These are phyloP conservation scores for Neocrepidodera transversa DNA, from an alignment of 2,888 invertebrate species.

Conservation along the genomic window DNA sequence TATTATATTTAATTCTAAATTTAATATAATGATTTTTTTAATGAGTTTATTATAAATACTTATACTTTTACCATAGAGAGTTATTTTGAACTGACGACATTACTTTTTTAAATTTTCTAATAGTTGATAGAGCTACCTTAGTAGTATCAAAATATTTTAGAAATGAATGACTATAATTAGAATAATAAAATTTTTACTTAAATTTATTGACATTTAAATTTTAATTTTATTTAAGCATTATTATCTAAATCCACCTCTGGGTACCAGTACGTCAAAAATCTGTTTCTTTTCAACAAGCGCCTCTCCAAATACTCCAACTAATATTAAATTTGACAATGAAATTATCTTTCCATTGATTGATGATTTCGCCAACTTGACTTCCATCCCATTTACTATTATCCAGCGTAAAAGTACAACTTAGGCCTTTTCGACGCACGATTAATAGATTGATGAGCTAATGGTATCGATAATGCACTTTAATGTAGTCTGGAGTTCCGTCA, in stretches of 20 bases:
- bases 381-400: conserved; percentile 29
- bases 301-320: conserved; percentile 46
- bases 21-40: too few species aligned
- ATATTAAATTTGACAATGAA: conserved; percentile 56
- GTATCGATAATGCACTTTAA: conserved; percentile 49
- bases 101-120: too few species aligned
- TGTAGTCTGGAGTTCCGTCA: conserved; percentile 40
- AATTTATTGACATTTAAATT: too few species aligned
- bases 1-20: too few species aligned
- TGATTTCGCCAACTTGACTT: conserved; percentile 50
- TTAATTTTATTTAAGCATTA: too few species aligned
- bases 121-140: too few species aligned
- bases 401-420: conserved; percentile 22
- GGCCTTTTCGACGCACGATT: conserved; percentile 43
- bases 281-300: conserved; percentile 50
- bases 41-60: too few species aligned
- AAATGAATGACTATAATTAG: too few species aligned
- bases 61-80: too few species aligned
- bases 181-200: too few species aligned
- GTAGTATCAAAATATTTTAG: too few species aligned
- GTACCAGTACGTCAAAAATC: conserved; percentile 45
- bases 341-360: conserved; percentile 56
- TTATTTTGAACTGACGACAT: too few species aligned
- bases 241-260: conserved; percentile 45
- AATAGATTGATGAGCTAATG: conserved; percentile 52